Evolutionary conservation across 2,797 vertebrate species (phyloP), one percentile per base, ranked within the genome.

Genomic region (Alcedo atthis): DNA sequence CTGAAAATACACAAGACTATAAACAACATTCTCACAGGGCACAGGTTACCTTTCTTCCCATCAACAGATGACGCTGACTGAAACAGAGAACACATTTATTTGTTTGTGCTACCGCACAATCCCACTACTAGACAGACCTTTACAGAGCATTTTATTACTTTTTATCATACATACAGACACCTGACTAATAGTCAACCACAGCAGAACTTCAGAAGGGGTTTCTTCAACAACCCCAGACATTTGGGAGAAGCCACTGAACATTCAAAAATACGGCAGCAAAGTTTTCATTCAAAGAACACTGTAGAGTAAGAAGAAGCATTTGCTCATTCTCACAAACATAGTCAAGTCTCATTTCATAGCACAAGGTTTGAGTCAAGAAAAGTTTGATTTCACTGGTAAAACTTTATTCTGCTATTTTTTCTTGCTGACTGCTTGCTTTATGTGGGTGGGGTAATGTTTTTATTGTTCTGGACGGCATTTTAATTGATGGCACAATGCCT

Each of bases 401-500:
- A 90, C 30, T 87, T 87, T 78, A 71, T 92, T 94, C 83, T 90
- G 54, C 45, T 88, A 75, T 85, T 95, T 92, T 96, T 96, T 90
- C 91, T 66, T 90, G 91, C 79, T 92, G 88, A 92, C 69, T 94
- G 83, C 75, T 91, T 90, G 76, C 59, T 94, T 94, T 93, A 87
- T 73, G 88, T 94, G 94, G 90, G 94, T 96, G 94, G 81, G 81
- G 93, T 92, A 82, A 46, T 80, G 62, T 85, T 94, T 96, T 94
- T 95, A 94, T 93, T 92, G 90, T 96, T 96, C 84, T 75, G 88
- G 86, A 96, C 69, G 90, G 81, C 63, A 67, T 87, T 94, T 88
- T 95, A 94, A 93, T 87, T 87, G 90, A 96, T 95, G 94, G 95
- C 92, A 94, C 62, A 82, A 15, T 69, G 95, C 95, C 95, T 92